Evolutionary conservation across 2,797 vertebrate genomes (phyloP).

Genomic region (Rachycentron canadum): DNA sequence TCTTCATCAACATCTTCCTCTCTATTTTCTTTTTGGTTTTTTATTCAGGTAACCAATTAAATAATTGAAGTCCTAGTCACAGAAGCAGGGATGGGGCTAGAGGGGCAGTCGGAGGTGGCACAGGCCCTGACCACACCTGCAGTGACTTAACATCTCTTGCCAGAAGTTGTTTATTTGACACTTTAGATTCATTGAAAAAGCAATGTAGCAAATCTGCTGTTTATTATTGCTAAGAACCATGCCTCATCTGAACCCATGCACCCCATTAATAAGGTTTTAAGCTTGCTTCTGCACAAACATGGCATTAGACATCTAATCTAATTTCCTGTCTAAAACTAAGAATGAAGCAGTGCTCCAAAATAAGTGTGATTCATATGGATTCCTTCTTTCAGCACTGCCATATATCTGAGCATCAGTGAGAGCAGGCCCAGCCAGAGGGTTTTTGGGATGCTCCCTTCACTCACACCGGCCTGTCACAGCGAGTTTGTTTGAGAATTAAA

Average conservation of each 20-base stretch:
- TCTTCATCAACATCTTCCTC: background rate
- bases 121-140: background rate
- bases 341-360: background rate
- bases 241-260: background rate
- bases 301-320: too few species aligned
- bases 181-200: too few species aligned
- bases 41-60: background rate
- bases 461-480: conserved; percentile 53
- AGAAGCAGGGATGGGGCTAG: too few species aligned
- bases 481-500: conserved; percentile 47
- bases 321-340: background rate
- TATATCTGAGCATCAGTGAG: conserved; percentile 42
- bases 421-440: conserved; percentile 37
- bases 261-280: background rate
- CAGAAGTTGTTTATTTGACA: too few species aligned
- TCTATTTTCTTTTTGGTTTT: background rate
- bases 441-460: conserved; percentile 70
- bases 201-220: too few species aligned
- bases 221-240: too few species aligned
- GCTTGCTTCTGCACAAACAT: background rate
- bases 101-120: too few species aligned
- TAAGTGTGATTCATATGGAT: background rate
- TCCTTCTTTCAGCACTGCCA: background rate
- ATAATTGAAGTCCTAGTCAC: background rate
- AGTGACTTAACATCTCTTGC: too few species aligned